Conservation (phyloP, 1,140 invertebrate species). For the Zaprionus nigranus region DNA sequence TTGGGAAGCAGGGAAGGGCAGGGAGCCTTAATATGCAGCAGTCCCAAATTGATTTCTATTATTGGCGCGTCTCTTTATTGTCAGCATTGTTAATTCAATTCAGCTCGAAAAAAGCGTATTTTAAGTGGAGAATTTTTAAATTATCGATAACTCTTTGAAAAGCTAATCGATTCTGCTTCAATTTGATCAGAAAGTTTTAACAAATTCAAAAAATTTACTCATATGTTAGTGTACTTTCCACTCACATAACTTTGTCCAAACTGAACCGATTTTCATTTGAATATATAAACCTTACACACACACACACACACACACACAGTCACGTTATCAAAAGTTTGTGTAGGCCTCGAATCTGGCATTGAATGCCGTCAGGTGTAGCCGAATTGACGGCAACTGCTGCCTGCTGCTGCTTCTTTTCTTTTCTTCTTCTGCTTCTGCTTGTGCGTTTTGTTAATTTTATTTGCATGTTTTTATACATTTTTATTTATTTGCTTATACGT, state of each 20-base stretch:
- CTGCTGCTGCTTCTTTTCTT: not conserved
- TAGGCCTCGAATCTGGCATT: conserved; percentile 27
- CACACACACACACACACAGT: not conserved
- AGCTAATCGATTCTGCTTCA: not conserved
- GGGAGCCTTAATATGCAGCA: conserved; percentile 30
- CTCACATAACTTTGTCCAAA: not conserved
- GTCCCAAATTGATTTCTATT: conserved; percentile 66
- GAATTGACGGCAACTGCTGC: conserved; percentile 22
- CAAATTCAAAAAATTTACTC: not conserved
- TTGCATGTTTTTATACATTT: conserved; percentile 75
- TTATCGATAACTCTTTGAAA: not conserved
- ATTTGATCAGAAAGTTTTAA: not conserved
- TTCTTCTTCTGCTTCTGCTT: not conserved
- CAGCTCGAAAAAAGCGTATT: not conserved
- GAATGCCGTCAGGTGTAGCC: conserved; percentile 22
- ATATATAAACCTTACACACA: conserved; percentile 6
- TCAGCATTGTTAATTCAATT: conserved; percentile 62
- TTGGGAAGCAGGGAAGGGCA: conserved; percentile 30
- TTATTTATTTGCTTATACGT: conserved; percentile 70
- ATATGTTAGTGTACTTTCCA: not conserved
- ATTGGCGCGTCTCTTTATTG: conserved; percentile 2
- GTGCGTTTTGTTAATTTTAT: conserved; percentile 74
- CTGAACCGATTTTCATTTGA: conserved; percentile 1
- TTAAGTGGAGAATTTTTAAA: not conserved
- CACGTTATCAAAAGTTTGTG: conserved; percentile 32